These are phyloP conservation scores for Myotis daubentonii DNA, from an alignment of 2,797 vertebrate species.

Conservation along the genomic window DNA sequence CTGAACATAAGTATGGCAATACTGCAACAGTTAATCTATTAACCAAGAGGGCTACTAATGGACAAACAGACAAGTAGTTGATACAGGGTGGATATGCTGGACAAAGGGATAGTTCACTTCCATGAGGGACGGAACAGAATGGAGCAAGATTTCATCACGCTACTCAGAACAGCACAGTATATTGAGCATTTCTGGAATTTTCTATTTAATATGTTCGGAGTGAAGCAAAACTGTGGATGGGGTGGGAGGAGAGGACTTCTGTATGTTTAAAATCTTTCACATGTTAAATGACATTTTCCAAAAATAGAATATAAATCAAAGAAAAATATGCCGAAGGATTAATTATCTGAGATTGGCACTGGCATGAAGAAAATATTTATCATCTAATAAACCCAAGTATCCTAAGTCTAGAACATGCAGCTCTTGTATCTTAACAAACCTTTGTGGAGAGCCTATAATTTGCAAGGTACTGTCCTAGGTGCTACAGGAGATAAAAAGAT, in stretches of 20 bases:
- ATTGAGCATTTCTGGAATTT: not conserved
- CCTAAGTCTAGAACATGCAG: not conserved
- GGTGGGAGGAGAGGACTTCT: not conserved
- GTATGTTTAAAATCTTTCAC: conserved; percentile 50
- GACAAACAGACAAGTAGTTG: not conserved
- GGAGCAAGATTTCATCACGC: not conserved
- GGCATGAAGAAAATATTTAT: conserved; percentile 28
- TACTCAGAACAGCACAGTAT: not conserved
- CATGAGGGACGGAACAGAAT: not conserved
- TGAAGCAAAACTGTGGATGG: not conserved
- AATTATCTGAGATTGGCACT: not conserved
- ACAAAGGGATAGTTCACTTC: not conserved
- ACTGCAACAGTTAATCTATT: not conserved
- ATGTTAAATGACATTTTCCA: not conserved
- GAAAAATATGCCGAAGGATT: not conserved
- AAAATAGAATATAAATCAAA: conserved; percentile 54
- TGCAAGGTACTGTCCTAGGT: conserved; percentile 57
- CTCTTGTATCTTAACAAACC: conserved; percentile 12
- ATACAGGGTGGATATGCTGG: not conserved
- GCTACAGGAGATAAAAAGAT: conserved; percentile 5
- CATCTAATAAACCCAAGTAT: conserved; percentile 38
- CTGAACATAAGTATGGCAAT: not conserved
- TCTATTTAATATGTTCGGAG: not conserved
- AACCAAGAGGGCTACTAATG: not conserved
- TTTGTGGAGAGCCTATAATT: not conserved